Conservation (phyloP, 2,113 vertebrate genomes). For the Charadrius vociferus region DNA sequence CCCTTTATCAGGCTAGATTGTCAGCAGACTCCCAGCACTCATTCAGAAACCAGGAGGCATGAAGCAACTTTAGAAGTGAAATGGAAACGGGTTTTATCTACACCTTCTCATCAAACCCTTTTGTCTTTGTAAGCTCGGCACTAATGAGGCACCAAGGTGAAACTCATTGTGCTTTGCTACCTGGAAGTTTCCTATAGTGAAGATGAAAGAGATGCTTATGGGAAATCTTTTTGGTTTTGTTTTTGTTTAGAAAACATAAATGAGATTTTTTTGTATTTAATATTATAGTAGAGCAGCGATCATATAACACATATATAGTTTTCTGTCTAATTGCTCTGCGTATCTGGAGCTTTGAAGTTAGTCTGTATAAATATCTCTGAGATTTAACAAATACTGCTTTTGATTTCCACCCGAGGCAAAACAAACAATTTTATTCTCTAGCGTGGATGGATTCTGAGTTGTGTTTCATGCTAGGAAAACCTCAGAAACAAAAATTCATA, state of each 20-base stretch:
- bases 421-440: not conserved
- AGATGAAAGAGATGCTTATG: not conserved
- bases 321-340: not conserved
- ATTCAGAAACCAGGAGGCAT: not conserved
- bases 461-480: not conserved
- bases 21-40: not conserved
- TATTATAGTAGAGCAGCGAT: not conserved
- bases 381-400: not conserved
- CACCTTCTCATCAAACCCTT: not conserved
- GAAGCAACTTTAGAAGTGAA: not conserved
- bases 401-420: constrained; percentile 12
- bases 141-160: not conserved
- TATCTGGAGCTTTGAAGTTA: not conserved
- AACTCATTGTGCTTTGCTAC: not conserved
- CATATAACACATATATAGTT: not conserved
- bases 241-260: not conserved
- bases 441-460: not conserved
- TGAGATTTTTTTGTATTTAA: not conserved
- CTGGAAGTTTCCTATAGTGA: not conserved
- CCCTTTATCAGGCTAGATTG: not conserved
- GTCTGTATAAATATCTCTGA: not conserved
- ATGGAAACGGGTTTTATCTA: not conserved
- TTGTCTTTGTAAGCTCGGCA: not conserved
- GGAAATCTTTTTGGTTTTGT: not conserved
- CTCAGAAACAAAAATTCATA: not conserved